Conservation (phyloP, 1,140 invertebrate genomes). For the Tetragnatha versicolor region DNA sequence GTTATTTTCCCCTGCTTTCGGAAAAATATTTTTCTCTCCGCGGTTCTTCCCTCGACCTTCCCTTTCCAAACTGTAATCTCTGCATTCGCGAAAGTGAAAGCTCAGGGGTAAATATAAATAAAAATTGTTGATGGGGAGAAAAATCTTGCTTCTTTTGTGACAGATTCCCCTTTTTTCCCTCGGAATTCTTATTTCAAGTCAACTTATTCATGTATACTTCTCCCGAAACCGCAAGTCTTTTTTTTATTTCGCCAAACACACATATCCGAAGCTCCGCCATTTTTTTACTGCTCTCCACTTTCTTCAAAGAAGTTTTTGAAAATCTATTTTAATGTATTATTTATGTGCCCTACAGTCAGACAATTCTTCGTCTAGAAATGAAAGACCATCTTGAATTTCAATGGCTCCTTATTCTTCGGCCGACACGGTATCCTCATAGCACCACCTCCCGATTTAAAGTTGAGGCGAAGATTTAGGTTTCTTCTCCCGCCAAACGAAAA, state of each 20-base stretch:
- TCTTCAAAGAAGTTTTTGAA: constrained; percentile 28
- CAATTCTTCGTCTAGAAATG: constrained; percentile 41
- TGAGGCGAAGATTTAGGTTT: constrained; percentile 43
- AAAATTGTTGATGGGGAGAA: constrained; percentile 33
- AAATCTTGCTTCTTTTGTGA: constrained; percentile 32
- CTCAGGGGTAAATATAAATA: constrained; percentile 45
- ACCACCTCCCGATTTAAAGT: constrained; percentile 23
- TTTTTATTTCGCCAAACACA: constrained; percentile 6
- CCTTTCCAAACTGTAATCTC: constrained; percentile 35
- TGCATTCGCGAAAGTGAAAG: constrained; percentile 33
- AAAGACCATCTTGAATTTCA: constrained; percentile 52
- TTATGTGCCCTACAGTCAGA: constrained; percentile 35
- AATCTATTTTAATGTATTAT: constrained; percentile 54
- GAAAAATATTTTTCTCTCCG: background rate
- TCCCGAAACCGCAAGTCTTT: constrained; percentile 40
- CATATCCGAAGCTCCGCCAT: background rate
- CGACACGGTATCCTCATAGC: constrained; percentile 35
- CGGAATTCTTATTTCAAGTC: constrained; percentile 43
- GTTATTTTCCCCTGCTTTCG: background rate
- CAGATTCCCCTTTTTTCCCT: constrained; percentile 24
- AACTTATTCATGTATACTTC: constrained; percentile 49
- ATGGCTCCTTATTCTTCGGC: constrained; percentile 8
- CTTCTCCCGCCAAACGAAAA: background rate
- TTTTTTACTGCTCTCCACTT: background rate
- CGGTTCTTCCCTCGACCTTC: background rate